phyloP scores from a whole-genome alignment of 2,797 vertebrate species.

The Toxotes lorentzi region DNA sequence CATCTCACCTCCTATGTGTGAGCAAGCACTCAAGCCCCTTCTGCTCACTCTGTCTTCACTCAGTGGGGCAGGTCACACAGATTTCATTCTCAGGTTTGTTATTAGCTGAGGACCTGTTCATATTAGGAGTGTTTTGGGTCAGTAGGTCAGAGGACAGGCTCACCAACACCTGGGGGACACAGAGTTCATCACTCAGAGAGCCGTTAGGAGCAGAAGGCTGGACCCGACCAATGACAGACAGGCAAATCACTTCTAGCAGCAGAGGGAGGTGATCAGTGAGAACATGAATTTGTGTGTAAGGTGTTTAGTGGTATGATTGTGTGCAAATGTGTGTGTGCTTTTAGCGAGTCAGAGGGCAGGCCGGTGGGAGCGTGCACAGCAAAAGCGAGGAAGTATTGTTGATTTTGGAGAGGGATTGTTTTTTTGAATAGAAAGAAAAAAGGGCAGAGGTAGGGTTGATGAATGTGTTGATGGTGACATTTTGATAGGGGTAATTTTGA shows the following conservation, averaged over 20 bases:
- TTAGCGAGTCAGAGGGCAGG: constrained; percentile 16
- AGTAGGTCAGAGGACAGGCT: constrained; percentile 72
- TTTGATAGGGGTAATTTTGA: constrained; percentile 92
- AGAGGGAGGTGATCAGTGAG: constrained; percentile 52
- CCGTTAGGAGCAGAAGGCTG: constrained; percentile 67
- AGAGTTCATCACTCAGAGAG: constrained; percentile 72
- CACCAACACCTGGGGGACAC: constrained; percentile 74
- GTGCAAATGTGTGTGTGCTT: constrained; percentile 24
- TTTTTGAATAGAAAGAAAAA: constrained; percentile 46
- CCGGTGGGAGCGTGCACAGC: constrained; percentile 4
- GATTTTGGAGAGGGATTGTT: constrained; percentile 60
- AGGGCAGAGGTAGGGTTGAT: constrained; percentile 82
- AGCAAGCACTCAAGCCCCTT: not conserved
- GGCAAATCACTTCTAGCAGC: constrained; percentile 23
- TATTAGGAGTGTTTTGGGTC: constrained; percentile 71
- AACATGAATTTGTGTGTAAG: constrained; percentile 40
- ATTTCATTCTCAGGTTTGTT: constrained; percentile 60
- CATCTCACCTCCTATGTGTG: constrained; percentile 18
- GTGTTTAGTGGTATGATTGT: constrained; percentile 34
- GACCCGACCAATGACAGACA: constrained; percentile 50
- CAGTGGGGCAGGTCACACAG: constrained; percentile 19
- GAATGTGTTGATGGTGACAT: constrained; percentile 88
- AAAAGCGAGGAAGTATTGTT: constrained; percentile 43
- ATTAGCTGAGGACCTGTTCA: constrained; percentile 72
- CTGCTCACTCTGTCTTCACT: constrained; percentile 36